Evolutionary conservation across 1,140 invertebrate genomes (phyloP), one percentile per base, ranked within the genome.

Genomic region (Drosophila seguyi): DNA sequence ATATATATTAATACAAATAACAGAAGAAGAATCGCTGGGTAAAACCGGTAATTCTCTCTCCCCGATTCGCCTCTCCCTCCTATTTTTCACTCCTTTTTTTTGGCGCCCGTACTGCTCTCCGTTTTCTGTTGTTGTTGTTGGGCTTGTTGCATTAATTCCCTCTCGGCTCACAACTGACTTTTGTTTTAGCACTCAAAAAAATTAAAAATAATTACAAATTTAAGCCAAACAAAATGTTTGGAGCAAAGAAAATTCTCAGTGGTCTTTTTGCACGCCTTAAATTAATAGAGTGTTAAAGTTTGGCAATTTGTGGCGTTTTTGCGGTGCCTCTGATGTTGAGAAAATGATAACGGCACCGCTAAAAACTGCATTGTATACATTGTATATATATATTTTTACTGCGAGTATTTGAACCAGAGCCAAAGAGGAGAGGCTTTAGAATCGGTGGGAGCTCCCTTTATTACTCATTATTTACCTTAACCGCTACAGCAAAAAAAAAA

Each of bases 11-110:
- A n/a, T 34, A 20, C 16, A 36, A 20, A 25, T 58, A 31, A 44
- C 42, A 58, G 29, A 86, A 65, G 31, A 59, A 36, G 36, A 67
- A 38, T 57, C 38, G 47, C 55, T 67, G 11, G 38, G 11, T 25
- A 38, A 76, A 86, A 86, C 83, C 84, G 83, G 83, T 86, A 86
- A 88, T 68, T 79, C 62, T 66, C 48, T 67, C 34, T 67, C 47
- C 36, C 27, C 25, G 13, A 20, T 65, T 25, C 20, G 52, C 38
- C 76, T 42, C 27, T 44, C 44, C 45, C 42, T 36, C 47, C 56
- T 66, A 41, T 22, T 75, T 75, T 57, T 82, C 47, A 47, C 38
- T 65, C 52, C 75, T 61, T 66, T 67, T n/a, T 79, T 84, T 76
- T 81, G 75, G 65, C 71, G 75, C 59, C 39, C 71, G 55, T 27